phyloP scores from a whole-genome alignment of 2,113 vertebrate genomes.

The Mesocricetus auratus region DNA sequence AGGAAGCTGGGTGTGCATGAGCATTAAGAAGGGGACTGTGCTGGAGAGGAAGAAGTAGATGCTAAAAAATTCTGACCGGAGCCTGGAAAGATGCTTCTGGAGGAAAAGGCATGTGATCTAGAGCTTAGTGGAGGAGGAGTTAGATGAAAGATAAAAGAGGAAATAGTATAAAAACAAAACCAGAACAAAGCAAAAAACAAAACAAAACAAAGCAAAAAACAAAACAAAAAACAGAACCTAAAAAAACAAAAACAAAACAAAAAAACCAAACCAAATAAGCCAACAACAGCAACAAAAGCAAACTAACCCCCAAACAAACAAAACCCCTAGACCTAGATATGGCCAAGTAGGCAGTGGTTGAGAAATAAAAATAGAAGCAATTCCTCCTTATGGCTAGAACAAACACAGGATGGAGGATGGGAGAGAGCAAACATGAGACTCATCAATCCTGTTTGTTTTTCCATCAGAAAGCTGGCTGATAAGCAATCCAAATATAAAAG shows the following conservation, averaged over 20 bases:
- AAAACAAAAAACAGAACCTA: background rate
- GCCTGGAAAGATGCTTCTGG: background rate
- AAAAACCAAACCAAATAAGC: background rate
- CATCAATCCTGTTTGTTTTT: constrained; percentile 20
- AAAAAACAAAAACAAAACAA: background rate
- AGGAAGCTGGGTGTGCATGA: background rate
- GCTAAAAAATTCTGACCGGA: background rate
- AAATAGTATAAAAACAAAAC: background rate
- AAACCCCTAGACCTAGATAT: background rate
- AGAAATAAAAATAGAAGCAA: background rate
- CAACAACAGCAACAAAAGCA: background rate
- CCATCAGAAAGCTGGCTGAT: constrained; percentile 35
- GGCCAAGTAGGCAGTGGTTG: background rate
- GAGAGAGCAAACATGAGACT: background rate
- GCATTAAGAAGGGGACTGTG: background rate
- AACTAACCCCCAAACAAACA: background rate
- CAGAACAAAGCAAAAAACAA: too few relatives aligned
- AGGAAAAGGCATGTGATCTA: background rate
- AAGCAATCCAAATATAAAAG: constrained; percentile 33
- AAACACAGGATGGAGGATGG: background rate
- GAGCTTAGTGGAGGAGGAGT: background rate
- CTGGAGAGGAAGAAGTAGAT: background rate
- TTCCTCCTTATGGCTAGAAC: background rate
- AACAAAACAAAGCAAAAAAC: background rate
- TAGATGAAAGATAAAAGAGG: background rate